Conservation (phyloP, 1,140 invertebrate species). For the Calosoma granatense region DNA sequence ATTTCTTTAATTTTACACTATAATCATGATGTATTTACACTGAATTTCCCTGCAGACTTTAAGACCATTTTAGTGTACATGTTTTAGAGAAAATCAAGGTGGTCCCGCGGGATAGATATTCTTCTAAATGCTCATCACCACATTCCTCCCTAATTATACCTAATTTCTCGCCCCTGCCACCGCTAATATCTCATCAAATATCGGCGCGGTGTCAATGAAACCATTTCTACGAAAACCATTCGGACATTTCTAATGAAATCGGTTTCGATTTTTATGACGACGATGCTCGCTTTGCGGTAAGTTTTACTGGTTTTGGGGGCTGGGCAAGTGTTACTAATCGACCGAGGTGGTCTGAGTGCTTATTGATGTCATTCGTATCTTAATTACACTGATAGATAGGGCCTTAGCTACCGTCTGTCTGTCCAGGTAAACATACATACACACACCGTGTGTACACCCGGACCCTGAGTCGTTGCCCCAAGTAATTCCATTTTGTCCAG, state of each 20-base stretch:
- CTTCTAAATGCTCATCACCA: background rate
- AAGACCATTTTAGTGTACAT: too few species aligned
- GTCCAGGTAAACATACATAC: too few species aligned
- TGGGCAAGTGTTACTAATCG: background rate
- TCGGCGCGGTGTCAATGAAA: too few species aligned
- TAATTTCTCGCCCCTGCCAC: background rate
- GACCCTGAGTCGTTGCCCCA: too few species aligned
- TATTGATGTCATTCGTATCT: background rate
- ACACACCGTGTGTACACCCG: too few species aligned
- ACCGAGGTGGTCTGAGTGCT: background rate
- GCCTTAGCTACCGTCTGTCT: background rate
- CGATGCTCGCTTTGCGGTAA: background rate
- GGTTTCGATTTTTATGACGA: background rate
- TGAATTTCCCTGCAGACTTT: too few species aligned
- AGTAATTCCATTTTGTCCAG: too few species aligned
- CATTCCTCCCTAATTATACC: background rate
- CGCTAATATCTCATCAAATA: background rate
- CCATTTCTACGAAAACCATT: too few species aligned
- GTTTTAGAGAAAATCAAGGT: too few species aligned
- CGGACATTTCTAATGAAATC: conserved; percentile 2
- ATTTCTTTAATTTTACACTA: too few species aligned
- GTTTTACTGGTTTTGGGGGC: background rate
- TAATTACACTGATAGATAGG: conserved; percentile 8
- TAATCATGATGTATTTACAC: too few species aligned
- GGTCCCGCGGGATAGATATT: background rate